Percentiles rank a stretch among this genome's conserved stretches.
Conservation (phyloP, 2,888 invertebrate genomes). For the Capitulum mitella region DNA sequence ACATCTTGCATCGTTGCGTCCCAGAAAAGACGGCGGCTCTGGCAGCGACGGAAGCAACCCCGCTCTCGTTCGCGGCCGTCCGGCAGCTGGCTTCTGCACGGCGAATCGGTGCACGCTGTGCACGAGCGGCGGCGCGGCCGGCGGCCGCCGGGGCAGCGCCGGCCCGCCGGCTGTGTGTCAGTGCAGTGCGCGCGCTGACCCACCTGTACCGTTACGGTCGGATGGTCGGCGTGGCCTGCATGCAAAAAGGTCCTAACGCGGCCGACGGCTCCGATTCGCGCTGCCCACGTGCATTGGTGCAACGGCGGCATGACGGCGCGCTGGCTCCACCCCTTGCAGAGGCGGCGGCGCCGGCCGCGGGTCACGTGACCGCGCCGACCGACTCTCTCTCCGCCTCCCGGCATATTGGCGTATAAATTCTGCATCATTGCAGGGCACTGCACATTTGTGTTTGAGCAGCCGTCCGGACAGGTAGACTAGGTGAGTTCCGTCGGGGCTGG, state of each 20-base stretch:
- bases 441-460: not conserved
- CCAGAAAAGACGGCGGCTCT: too few relatives aligned
- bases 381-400: not conserved
- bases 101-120: too few relatives aligned
- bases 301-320: not conserved
- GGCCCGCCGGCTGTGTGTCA: not conserved
- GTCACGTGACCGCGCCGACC: not conserved
- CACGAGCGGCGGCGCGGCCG: too few relatives aligned
- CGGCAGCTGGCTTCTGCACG: too few relatives aligned
- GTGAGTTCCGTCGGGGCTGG: not conserved
- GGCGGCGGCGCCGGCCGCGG: not conserved
- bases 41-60: too few relatives aligned
- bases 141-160: too few relatives aligned
- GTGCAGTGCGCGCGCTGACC: not conserved
- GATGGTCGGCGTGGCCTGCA: not conserved
- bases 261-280: not conserved
- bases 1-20: too few relatives aligned
- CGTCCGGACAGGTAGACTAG: constrained; percentile 3
- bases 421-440: not conserved
- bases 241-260: not conserved
- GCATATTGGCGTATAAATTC: not conserved
- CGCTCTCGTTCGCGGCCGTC: too few relatives aligned
- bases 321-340: not conserved
- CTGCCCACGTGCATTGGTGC: not conserved
- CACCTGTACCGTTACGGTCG: not conserved